Conservation (phyloP, 2,797 vertebrate genomes). For the Anguilla anguilla region DNA sequence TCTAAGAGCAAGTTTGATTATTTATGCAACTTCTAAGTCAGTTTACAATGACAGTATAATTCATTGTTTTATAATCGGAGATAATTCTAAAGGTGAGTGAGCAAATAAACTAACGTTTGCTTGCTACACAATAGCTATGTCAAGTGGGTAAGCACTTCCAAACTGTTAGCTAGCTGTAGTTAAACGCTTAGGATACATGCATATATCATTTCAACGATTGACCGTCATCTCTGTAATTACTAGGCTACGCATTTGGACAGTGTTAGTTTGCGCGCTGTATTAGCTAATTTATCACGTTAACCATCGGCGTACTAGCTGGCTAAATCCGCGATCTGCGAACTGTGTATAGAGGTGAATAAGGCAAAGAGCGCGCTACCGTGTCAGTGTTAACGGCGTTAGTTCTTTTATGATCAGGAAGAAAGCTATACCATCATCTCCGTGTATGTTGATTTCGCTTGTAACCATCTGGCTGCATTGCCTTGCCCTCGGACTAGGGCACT, state of each 20-base stretch:
- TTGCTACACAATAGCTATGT: neutral
- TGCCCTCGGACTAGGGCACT: neutral
- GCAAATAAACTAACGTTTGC: neutral
- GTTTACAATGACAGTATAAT: neutral
- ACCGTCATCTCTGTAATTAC: neutral
- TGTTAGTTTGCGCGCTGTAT: neutral
- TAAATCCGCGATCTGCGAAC: neutral
- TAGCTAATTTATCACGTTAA: neutral
- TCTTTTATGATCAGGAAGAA: neutral
- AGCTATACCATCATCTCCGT: neutral
- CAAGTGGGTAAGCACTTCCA: neutral
- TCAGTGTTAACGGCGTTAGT: too few relatives aligned
- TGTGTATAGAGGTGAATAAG: neutral
- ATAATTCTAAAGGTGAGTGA: slow-evolving; percentile 6
- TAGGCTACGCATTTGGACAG: neutral
- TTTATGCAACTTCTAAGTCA: neutral
- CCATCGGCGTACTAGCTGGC: neutral
- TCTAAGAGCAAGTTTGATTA: neutral
- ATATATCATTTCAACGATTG: neutral
- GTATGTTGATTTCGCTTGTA: neutral
- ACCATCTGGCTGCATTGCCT: neutral
- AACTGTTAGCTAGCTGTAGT: neutral
- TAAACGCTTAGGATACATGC: neutral
- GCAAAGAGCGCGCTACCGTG: too few relatives aligned
- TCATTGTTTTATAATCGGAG: neutral